Evolutionary conservation across 2,888 invertebrate species (phyloP).

Genomic region (Petrolisthes cinctipes): DNA sequence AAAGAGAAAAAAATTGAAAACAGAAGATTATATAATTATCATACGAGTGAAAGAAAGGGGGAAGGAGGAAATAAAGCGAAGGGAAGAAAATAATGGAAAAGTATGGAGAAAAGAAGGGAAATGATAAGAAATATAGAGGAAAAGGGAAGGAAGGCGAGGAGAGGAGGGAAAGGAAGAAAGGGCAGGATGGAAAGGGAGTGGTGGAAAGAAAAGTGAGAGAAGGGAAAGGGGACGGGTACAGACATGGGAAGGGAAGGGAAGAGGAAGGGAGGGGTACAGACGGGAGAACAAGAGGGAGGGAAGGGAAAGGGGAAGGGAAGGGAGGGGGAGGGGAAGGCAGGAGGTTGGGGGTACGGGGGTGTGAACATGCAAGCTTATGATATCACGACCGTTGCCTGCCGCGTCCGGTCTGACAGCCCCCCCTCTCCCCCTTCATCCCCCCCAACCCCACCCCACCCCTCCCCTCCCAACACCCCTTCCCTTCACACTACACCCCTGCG

Average conservation of each 20-base stretch:
- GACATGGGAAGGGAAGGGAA: not conserved
- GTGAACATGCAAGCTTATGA: not conserved
- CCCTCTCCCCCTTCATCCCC: not conserved
- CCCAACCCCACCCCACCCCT: not conserved
- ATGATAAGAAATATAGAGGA: not conserved
- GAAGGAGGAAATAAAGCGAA: not conserved
- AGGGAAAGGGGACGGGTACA: not conserved
- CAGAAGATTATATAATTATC: too few relatives aligned
- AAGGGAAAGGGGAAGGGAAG: not conserved
- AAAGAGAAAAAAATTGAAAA: not conserved
- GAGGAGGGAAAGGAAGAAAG: not conserved
- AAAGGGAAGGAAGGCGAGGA: not conserved
- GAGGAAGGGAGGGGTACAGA: not conserved
- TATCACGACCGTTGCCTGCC: constrained; percentile 1
- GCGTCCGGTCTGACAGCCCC: not conserved
- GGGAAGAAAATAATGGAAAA: not conserved
- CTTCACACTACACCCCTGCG: too few relatives aligned
- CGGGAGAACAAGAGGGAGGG: not conserved
- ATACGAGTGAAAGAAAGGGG: not conserved
- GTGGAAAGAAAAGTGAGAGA: not conserved
- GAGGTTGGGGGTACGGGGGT: not conserved
- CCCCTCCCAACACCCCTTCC: too few relatives aligned
- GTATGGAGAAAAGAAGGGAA: not conserved
- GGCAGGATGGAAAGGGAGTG: not conserved
- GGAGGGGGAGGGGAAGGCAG: not conserved